phyloP scores from a whole-genome alignment of 2,888 invertebrate species.

The Acheta domesticus region DNA sequence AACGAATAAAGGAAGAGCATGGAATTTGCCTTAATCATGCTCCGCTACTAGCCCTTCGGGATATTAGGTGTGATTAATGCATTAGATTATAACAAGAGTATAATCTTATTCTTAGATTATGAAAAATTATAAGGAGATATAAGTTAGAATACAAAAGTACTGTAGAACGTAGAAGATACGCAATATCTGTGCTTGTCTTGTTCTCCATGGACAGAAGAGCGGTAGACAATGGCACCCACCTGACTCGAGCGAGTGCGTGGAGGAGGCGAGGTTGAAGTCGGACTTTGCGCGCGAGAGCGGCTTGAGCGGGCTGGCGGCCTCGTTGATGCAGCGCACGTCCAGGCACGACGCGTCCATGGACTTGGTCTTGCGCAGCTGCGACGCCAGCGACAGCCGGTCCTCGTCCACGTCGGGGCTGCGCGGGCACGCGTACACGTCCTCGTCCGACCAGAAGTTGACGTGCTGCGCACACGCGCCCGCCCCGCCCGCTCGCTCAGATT shows the following conservation, averaged over 20 bases:
- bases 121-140: too few species aligned
- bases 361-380: conserved; percentile 79
- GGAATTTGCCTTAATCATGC: too few species aligned
- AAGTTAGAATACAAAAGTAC: too few species aligned
- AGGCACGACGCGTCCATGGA: conserved; percentile 86
- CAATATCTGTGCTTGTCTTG: too few species aligned
- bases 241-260: conserved; percentile 65
- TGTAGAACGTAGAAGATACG: too few species aligned
- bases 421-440: conserved; percentile 59
- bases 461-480: conserved; percentile 25
- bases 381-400: conserved; percentile 69
- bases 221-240: conserved; percentile 49
- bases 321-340: conserved; percentile 60
- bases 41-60: too few species aligned
- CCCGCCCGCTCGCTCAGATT: too few species aligned
- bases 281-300: conserved; percentile 78
- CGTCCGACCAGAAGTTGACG: conserved; percentile 71
- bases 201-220: too few species aligned
- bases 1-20: too few species aligned
- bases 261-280: conserved; percentile 81
- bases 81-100: too few species aligned
- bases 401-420: conserved; percentile 65
- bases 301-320: conserved; percentile 48
- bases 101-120: too few species aligned
- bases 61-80: too few species aligned